Base-by-base conservation (phyloP, 1,140 invertebrate species). In the Linepithema humile region DNA sequence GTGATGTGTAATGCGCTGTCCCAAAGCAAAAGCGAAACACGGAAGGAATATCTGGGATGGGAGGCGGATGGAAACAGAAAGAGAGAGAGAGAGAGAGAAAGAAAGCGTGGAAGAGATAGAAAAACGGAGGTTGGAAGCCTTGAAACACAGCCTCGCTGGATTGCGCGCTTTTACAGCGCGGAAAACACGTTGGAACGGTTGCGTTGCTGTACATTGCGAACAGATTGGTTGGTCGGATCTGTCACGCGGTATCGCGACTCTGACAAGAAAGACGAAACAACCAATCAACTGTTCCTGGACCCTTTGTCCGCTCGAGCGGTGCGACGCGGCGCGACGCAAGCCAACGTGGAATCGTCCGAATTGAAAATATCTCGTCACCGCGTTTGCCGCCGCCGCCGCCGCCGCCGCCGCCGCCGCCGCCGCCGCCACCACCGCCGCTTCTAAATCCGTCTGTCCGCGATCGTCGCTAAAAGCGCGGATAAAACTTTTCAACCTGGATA, bases 201-300 rank as follows among this genome's bases (percentile, higher is more conserved):
- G 45, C 53, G 75, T 70, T 55, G 70, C 74, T 75, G 62, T 60
- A 84, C 85, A 85, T 88, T 83, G 86, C 59, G 83, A 88, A 88
- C 86, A 88, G 87, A 88, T 88, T 88, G 87, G 87, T 84, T 85
- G 86, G 87, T 77, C 72, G 86, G 77, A 88, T 88, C 86, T 88
- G 87, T 88, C 87, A 88, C 86, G 86, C 77, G 87, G 86, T 88
- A 88, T 88, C 87, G 82, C 78, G 75, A 89, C 72, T 69, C 48
- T 85, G 87, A 88, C 87, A 88, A 85, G 87, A 85, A 88, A 88
- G 83, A 88, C 87, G 86, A 74, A 88, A 89, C 87, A 88, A 83
- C 87, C 87, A 89, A 89, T 89, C 87, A 89, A 89, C 86, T 85
- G 86, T 85, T 88, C 55, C 87, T 85, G 84, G 82, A 35, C 86